Evolutionary conservation across 64 coral and sea anemone species (phyloP).

Genomic region (Pocillopora damicornis): DNA sequence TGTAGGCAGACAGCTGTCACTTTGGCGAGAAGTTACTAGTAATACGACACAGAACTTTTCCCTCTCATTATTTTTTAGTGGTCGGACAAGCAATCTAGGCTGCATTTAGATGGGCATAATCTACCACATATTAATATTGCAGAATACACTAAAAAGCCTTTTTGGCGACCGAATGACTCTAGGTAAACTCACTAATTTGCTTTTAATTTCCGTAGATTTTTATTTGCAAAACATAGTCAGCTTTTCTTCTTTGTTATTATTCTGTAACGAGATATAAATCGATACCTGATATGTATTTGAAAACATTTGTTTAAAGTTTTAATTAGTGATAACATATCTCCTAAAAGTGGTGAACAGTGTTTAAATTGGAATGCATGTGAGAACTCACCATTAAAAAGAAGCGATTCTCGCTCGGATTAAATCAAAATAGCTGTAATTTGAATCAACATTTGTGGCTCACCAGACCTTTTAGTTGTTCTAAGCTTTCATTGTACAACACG

Average conservation of each 20-base stretch:
- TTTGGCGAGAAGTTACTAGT: too few relatives aligned
- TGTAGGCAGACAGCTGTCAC: too few relatives aligned
- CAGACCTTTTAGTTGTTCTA: too few relatives aligned
- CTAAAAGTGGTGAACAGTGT: neutral
- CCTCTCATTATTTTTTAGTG: too few relatives aligned
- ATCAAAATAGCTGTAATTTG: neutral
- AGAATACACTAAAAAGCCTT: neutral
- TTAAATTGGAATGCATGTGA: neutral
- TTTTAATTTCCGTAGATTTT: neutral
- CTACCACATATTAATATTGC: neutral
- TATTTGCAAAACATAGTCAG: neutral
- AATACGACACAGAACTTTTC: too few relatives aligned
- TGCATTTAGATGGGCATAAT: neutral
- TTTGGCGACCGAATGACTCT: neutral
- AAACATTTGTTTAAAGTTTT: neutral
- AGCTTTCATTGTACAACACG: too few relatives aligned
- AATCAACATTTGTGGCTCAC: neutral
- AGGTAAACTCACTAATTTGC: neutral
- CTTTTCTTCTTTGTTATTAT: neutral
- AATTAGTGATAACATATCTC: neutral
- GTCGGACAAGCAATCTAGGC: neutral
- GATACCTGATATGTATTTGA: neutral
- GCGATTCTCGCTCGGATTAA: neutral
- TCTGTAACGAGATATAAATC: neutral
- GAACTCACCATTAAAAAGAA: neutral